Evolutionary conservation across 2,888 invertebrate species (phyloP).

Genomic region (Eledone cirrhosa): DNA sequence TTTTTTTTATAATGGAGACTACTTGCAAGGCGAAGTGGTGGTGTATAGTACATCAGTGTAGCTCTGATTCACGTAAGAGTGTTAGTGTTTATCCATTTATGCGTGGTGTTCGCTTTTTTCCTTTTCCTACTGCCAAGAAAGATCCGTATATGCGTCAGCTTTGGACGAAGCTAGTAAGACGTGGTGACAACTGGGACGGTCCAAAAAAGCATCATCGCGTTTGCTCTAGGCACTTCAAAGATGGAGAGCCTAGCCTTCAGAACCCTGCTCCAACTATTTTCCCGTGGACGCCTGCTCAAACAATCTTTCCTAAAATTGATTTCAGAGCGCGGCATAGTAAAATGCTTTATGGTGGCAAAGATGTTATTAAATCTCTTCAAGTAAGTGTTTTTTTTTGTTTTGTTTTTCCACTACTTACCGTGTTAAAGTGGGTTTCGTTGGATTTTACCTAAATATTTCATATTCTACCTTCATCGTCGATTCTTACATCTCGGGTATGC

Average conservation of each 20-base stretch:
- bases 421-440: no score
- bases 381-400: no score
- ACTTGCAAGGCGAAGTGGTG: neutral
- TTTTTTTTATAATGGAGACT: no score
- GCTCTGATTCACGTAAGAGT: constrained; percentile 6
- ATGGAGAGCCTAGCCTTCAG: constrained; percentile 24
- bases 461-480: no score
- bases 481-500: no score
- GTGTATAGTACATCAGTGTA: constrained; percentile 2
- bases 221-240: constrained; percentile 32
- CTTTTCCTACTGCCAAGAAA: constrained; percentile 23
- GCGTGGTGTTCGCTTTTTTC: constrained; percentile 21
- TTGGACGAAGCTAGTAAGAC: constrained; percentile 30
- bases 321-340: neutral
- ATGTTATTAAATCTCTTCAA: neutral
- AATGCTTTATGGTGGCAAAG: constrained; percentile 6
- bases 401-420: no score
- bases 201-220: constrained; percentile 26
- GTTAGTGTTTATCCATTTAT: constrained; percentile 13
- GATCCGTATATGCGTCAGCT: constrained; percentile 19
- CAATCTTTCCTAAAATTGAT: constrained; percentile 17
- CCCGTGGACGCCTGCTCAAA: constrained; percentile 8
- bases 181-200: constrained; percentile 29
- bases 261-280: constrained; percentile 32
- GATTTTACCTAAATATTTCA: no score